These are phyloP conservation scores for Nebria brevicollis DNA, from an alignment of 2,888 invertebrate species.

Conservation along the genomic window DNA sequence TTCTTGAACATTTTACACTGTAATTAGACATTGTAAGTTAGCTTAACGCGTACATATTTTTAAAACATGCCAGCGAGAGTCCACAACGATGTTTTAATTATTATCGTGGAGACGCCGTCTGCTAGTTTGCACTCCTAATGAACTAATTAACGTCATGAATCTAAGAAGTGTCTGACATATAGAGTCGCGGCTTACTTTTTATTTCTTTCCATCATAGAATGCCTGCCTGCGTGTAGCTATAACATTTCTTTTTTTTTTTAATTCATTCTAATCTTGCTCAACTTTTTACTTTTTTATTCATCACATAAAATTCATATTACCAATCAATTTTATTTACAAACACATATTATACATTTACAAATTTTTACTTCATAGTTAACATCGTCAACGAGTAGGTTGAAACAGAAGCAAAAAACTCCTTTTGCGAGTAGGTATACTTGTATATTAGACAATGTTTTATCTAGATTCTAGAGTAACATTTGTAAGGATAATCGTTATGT, in stretches of 20 bases:
- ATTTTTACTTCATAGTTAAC: no score
- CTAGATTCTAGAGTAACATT: no score
- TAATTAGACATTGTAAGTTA: constrained; percentile 46
- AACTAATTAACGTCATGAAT: constrained; percentile 45
- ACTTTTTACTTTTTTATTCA: constrained; percentile 28
- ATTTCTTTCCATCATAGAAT: constrained; percentile 25
- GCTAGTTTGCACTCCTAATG: constrained; percentile 43
- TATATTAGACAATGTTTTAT: no score
- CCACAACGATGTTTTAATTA: constrained; percentile 42
- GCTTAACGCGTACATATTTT: constrained; percentile 22
- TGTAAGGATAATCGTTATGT: no score
- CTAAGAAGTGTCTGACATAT: constrained; percentile 41
- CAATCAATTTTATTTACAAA: not conserved
- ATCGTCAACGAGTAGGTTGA: no score
- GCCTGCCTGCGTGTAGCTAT: constrained; percentile 22
- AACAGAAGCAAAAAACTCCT: no score
- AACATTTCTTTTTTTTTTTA: constrained; percentile 21
- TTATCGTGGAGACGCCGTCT: constrained; percentile 39
- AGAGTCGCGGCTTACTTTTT: constrained; percentile 31
- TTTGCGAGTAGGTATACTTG: no score
- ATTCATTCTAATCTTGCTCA: constrained; percentile 16
- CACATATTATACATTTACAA: no score
- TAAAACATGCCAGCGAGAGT: constrained; percentile 8
- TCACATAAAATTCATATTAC: not conserved
- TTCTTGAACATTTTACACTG: constrained; percentile 37